These are phyloP conservation scores for Ctenopoma multispine DNA, from an alignment of 2,797 vertebrate genomes.

Conservation along the genomic window DNA sequence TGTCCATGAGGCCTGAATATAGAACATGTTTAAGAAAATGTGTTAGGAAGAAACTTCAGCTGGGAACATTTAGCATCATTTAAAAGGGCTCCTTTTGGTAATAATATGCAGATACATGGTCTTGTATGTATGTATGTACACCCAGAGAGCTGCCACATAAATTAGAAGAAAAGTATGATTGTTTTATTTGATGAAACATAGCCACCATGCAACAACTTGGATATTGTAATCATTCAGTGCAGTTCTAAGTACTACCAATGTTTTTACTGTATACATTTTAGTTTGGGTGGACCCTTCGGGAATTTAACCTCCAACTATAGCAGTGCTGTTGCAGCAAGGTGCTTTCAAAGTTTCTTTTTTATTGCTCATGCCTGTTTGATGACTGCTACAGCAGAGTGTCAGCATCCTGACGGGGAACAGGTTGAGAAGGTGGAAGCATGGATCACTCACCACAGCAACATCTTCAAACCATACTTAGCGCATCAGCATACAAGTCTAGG, in stretches of 20 bases:
- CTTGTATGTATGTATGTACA: too few relatives aligned
- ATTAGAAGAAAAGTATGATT: too few relatives aligned
- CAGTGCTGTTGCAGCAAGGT: conserved; percentile 26
- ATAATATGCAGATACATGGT: too few relatives aligned
- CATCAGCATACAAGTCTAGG: conserved; percentile 1
- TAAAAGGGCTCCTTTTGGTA: too few relatives aligned
- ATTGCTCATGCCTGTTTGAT: conserved; percentile 40
- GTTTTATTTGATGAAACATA: background rate
- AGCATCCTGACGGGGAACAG: conserved; percentile 1
- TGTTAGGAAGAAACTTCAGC: background rate
- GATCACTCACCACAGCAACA: conserved; percentile 33
- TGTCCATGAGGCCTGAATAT: background rate
- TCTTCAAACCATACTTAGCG: conserved; percentile 21
- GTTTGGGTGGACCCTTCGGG: conserved; percentile 12
- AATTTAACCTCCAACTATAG: conserved; percentile 19
- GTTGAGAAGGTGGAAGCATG: conserved; percentile 33
- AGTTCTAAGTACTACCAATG: background rate
- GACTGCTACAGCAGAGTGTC: conserved; percentile 35
- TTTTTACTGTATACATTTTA: background rate
- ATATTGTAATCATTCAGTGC: background rate
- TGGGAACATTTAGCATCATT: background rate
- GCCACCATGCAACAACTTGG: too few relatives aligned
- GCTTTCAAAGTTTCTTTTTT: conserved; percentile 34
- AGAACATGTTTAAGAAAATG: background rate
- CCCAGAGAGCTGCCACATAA: too few relatives aligned